Conservation (phyloP, 1,140 invertebrate genomes). For the Plectrocnemia conspersa region DNA sequence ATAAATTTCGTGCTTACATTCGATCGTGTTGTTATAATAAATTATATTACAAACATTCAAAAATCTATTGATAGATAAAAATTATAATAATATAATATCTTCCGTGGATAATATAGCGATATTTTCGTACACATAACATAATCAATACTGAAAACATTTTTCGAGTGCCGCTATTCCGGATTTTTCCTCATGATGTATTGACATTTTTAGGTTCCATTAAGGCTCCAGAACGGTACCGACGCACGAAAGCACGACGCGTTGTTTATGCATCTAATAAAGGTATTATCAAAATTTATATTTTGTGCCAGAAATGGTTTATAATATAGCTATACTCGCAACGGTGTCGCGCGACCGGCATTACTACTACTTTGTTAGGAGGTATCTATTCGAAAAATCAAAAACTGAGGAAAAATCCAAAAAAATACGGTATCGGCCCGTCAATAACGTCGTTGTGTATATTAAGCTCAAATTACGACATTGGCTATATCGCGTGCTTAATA, state of each 20-base stretch:
- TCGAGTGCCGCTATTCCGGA: constrained; percentile 11
- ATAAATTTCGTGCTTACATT: no score
- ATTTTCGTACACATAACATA: no score
- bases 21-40: no score
- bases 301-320: no score
- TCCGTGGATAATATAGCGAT: no score
- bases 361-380: not conserved
- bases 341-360: not conserved
- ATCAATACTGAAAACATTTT: no score
- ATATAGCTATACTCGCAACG: no score
- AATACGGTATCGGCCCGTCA: not conserved
- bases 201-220: constrained; percentile 18
- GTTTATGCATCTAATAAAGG: constrained; percentile 16
- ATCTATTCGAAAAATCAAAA: not conserved
- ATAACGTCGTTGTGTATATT: not conserved
- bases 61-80: no score
- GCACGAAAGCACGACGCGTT: constrained; percentile 21
- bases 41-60: no score
- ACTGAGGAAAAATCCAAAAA: not conserved
- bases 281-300: constrained; percentile 15
- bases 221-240: constrained; percentile 13
- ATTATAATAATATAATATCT: no score
- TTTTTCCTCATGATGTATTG: constrained; percentile 17
- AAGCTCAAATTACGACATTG: not conserved
- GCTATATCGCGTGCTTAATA: constrained; percentile 1